Evolutionary conservation across 1,140 invertebrate species (phyloP), one percentile per base, ranked within the genome.

Genomic region (Hylaeus anthracinus): DNA sequence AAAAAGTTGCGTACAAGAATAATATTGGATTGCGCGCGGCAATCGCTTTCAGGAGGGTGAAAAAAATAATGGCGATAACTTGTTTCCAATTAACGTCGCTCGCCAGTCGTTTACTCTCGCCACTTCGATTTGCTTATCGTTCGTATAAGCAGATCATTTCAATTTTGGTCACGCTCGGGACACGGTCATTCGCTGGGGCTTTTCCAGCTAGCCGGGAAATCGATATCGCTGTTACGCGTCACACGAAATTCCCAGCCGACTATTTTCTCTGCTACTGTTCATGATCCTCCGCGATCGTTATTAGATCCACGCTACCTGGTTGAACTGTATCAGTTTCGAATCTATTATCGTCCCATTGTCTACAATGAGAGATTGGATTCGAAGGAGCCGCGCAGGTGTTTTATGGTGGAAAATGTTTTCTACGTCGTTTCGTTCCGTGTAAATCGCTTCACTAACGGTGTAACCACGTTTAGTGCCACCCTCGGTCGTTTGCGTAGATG

Each of bases 81-180:
- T 67, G 80, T 71, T 78, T 82, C 75, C 74, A 71, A 82, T 82
- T 82, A 82, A 82, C 80, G 80, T 72, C 61, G 45, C 61, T 72
- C 48, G 58, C n/a, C 14, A 43, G n/a, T 51, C 67, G 74, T 77
- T 81, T 71, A 71, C 55, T n/a, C 55, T n/a, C 55, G 4, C 55
- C 63, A 15, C 74, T 41, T 60, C 80, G 67, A 79, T 78, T 82
- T 66, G 75, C 79, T 81, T 81, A 81, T 82, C 80, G 80, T 58
- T 78, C 26, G 80, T 82, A 67, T 64, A 75, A 69, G 72, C 64
- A 61, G 72, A 80, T 80, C 63, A 69, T 80, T 80, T 80, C 79
- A 74, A 74, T 75, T 80, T 80, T 53, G 45, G 64, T 75, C 72
- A 67, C 72, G 72, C 63, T 14, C 63, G 63, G 55, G 43, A 48